Conservation (phyloP, 2,888 invertebrate species). For the Synanthedon vespiformis region DNA sequence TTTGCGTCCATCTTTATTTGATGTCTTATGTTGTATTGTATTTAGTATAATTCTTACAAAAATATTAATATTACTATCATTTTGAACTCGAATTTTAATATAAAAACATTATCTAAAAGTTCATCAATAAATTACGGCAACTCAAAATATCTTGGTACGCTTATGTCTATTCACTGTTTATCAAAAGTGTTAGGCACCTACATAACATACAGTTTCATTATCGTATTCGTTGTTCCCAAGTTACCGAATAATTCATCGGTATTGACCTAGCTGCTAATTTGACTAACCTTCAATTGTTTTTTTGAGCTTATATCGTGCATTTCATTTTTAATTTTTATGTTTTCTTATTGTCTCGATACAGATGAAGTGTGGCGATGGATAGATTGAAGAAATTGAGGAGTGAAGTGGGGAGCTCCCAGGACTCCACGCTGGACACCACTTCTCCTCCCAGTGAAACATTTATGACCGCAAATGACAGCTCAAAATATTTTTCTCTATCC, state of each 20-base stretch:
- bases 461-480: conserved; percentile 57
- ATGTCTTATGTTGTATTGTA: conserved; percentile 64
- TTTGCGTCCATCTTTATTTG: conserved; percentile 69
- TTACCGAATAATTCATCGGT: conserved; percentile 57
- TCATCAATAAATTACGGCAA: not conserved
- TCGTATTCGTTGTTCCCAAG: conserved; percentile 51
- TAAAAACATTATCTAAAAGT: not conserved
- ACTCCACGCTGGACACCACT: conserved; percentile 50
- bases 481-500: conserved; percentile 58
- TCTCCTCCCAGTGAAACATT: conserved; percentile 48
- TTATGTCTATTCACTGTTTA: conserved; percentile 25
- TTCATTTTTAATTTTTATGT: conserved; percentile 4
- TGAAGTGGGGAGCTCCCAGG: conserved; percentile 43
- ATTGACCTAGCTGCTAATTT: conserved; percentile 63
- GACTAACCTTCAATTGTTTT: conserved; percentile 50
- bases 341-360: conserved; percentile 37
- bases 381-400: conserved; percentile 56
- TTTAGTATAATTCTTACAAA: conserved; percentile 44
- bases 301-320: conserved; percentile 21
- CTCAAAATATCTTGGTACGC: conserved; percentile 6
- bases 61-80: conserved; percentile 15
- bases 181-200: conserved; percentile 36
- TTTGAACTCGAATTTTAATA: not conserved
- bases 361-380: conserved; percentile 66
- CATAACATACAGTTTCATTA: conserved; percentile 41